Percentiles rank a stretch among this genome's conserved stretches.
Conservation (phyloP, 2,113 vertebrate species). For the Lagenorhynchus albirostris region DNA sequence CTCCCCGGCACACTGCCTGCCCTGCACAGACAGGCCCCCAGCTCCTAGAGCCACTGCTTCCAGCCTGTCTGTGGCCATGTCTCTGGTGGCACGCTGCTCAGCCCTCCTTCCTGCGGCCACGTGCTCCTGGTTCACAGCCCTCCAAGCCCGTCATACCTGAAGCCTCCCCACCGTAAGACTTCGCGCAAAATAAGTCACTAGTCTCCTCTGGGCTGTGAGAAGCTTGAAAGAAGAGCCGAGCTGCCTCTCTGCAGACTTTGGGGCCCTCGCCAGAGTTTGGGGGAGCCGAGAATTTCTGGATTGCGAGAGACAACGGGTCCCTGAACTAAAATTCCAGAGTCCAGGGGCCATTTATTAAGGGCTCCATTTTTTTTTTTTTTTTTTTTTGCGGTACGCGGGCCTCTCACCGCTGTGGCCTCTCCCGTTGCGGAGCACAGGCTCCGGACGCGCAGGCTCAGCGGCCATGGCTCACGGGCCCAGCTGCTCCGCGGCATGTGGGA, state of each 20-base stretch:
- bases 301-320: too few relatives aligned
- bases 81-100: background rate
- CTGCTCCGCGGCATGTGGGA: too few relatives aligned
- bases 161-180: accelerated
- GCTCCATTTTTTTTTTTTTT: background rate
- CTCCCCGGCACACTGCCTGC: background rate
- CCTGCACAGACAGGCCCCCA: background rate
- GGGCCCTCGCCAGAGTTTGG: background rate
- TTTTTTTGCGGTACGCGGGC: too few relatives aligned
- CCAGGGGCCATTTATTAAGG: background rate
- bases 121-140: background rate
- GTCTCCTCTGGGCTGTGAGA: accelerated
- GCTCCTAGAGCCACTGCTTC: background rate
- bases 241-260: background rate
- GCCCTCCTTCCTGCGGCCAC: background rate
- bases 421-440: too few relatives aligned
- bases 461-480: too few relatives aligned
- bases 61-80: background rate
- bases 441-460: too few relatives aligned
- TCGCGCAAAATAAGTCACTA: accelerated
- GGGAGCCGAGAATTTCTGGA: background rate
- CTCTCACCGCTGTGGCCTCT: too few relatives aligned
- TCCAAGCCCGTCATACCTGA: accelerated
- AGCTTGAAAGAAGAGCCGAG: background rate
- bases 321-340: background rate